Evolutionary conservation across 35 echinoderm and acorn worm genomes (phyloP).

Genomic region (Ptychodera flava): DNA sequence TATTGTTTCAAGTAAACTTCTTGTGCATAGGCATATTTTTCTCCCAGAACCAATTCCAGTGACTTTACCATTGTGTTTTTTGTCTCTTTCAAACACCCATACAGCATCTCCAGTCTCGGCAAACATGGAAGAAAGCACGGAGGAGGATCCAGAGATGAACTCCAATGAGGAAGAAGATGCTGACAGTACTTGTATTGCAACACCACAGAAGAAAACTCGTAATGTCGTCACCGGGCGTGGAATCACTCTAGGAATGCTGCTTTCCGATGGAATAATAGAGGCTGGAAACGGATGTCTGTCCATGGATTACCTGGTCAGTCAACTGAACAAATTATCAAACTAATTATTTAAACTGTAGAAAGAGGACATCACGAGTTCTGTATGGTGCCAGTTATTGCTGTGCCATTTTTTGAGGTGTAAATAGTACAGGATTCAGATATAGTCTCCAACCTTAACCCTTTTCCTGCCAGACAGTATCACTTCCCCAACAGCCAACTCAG

Average conservation of each 20-base stretch:
- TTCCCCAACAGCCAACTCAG: too few relatives aligned
- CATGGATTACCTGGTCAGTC: slow-evolving; percentile 92
- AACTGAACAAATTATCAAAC: too few relatives aligned
- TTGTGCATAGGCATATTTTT: too few relatives aligned
- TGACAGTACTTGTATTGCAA: slow-evolving; percentile 7
- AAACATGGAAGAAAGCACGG: not conserved
- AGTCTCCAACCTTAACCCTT: too few relatives aligned
- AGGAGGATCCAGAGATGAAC: not conserved
- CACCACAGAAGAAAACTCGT: slow-evolving; percentile 45
- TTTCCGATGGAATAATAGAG: slow-evolving; percentile 87
- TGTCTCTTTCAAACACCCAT: not conserved
- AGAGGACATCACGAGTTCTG: too few relatives aligned
- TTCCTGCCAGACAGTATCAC: too few relatives aligned
- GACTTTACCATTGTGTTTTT: too few relatives aligned
- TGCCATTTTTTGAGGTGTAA: too few relatives aligned
- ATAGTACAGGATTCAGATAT: not conserved
- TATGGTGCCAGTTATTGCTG: too few relatives aligned
- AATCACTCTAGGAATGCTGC: slow-evolving; percentile 79
- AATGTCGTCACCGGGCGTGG: slow-evolving; percentile 71
- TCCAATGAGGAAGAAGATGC: not conserved
- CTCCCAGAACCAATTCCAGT: too few relatives aligned
- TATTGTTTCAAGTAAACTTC: too few relatives aligned
- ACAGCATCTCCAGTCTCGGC: not conserved
- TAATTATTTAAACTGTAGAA: too few relatives aligned
- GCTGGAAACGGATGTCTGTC: slow-evolving; percentile 72